These are phyloP conservation scores for Eilema sororculum DNA, from an alignment of 2,888 invertebrate species.

Conservation along the genomic window DNA sequence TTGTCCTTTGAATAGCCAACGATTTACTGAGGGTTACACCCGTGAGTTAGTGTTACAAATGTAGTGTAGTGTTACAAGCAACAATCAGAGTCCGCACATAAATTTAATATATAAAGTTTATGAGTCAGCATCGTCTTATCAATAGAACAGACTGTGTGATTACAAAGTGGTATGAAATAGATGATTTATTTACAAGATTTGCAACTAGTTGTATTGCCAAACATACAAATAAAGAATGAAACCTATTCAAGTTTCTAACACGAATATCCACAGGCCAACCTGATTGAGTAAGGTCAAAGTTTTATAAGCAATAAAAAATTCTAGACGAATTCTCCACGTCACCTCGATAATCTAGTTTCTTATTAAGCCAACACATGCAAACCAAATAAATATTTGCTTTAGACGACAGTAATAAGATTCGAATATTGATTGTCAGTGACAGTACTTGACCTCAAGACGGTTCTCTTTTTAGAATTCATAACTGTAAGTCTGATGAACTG, in stretches of 20 bases:
- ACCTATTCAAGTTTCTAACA: no score
- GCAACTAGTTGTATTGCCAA: no score
- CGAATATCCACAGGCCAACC: no score
- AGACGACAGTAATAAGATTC: not conserved
- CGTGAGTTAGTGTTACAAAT: not conserved
- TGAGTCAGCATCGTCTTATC: not conserved
- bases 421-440: not conserved
- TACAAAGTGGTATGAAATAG: no score
- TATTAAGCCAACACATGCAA: not conserved
- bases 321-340: not conserved
- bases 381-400: not conserved
- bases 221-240: no score
- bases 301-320: not conserved
- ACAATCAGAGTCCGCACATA: not conserved
- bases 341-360: not conserved
- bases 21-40: not conserved
- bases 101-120: no score
- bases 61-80: not conserved
- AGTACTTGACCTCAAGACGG: not conserved
- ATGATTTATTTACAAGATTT: no score
- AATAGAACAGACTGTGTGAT: not conserved
- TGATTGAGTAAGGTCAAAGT: not conserved
- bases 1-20: not conserved
- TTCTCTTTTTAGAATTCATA: conserved; percentile 20
- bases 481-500: conserved; percentile 11